A percentile compares a stretch with the other conserved stretches of the same genome.
phyloP scores from a whole-genome alignment of 2,113 vertebrate species.

The Aphyosemion australe region DNA sequence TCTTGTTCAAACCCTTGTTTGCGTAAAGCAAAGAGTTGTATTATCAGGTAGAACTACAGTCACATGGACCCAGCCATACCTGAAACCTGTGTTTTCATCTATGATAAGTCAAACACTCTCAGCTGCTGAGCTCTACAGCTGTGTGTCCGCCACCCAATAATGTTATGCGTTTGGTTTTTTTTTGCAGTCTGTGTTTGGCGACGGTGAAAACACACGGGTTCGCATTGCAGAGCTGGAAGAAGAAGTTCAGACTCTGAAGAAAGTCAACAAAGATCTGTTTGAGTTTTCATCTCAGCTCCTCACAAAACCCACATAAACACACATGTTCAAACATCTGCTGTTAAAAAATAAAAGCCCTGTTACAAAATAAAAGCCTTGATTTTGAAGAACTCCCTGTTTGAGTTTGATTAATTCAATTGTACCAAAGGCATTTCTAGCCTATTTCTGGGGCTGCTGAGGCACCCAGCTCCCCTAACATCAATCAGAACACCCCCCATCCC shows the following conservation, averaged over 20 bases:
- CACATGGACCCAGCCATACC: no score
- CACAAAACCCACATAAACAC: slow-evolving; percentile 81
- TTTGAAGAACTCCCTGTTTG: slow-evolving; percentile 16
- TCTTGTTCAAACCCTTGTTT: no score
- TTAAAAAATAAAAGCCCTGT: neutral
- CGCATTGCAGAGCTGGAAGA: slow-evolving; percentile 90
- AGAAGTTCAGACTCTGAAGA: slow-evolving; percentile 90
- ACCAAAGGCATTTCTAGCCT: no score
- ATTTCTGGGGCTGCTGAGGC: no score
- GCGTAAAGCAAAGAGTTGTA: no score
- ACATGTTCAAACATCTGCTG: neutral
- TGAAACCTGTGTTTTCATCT: no score
- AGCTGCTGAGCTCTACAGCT: no score
- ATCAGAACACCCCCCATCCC: no score
- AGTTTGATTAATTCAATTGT: neutral
- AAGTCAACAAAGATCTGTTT: slow-evolving; percentile 94
- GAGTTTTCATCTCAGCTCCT: slow-evolving; percentile 92
- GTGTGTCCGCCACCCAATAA: no score
- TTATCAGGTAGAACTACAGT: no score
- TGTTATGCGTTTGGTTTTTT: neutral
- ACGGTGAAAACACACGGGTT: slow-evolving; percentile 89
- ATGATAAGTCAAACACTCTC: no score
- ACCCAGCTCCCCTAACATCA: no score
- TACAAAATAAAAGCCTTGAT: slow-evolving; percentile 47
- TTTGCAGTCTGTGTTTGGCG: slow-evolving; percentile 84